Conservation (phyloP, 2,113 vertebrate genomes). For the Eretmochelys imbricata region DNA sequence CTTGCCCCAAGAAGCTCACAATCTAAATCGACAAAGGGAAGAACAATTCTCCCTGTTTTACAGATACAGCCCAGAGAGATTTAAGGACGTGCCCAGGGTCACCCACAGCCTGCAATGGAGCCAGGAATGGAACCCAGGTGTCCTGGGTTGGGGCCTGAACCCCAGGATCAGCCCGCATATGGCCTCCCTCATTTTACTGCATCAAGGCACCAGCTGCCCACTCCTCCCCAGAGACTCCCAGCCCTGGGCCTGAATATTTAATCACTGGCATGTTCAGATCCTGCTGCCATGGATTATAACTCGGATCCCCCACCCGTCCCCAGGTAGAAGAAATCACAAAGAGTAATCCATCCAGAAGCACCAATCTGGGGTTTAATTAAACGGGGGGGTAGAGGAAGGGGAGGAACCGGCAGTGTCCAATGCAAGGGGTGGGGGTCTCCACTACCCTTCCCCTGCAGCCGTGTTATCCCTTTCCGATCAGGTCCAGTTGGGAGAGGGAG, state of each 20-base stretch:
- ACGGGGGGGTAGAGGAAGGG: neutral
- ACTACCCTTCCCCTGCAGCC: neutral
- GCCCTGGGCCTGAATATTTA: neutral
- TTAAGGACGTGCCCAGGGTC: neutral
- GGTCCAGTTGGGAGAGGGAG: neutral
- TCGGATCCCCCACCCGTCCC: neutral
- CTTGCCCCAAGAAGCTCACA: neutral
- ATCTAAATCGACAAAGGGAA: neutral
- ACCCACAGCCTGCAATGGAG: too few relatives aligned
- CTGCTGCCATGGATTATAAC: neutral
- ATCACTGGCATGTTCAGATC: neutral
- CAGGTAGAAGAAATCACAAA: neutral
- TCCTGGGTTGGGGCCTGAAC: neutral
- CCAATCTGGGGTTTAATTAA: constrained; percentile 33
- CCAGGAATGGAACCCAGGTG: neutral
- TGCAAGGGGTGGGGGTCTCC: neutral
- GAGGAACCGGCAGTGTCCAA: neutral
- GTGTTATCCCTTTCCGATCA: neutral
- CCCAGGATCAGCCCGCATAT: neutral
- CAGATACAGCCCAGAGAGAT: neutral
- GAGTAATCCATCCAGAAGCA: constrained; percentile 1
- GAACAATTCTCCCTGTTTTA: neutral
- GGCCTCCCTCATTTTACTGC: neutral
- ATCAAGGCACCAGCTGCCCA: neutral
- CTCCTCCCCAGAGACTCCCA: neutral